These are phyloP conservation scores for Cyphomyrus plagiostoma DNA, from an alignment of 2,113 vertebrate species.

Conservation along the genomic window DNA sequence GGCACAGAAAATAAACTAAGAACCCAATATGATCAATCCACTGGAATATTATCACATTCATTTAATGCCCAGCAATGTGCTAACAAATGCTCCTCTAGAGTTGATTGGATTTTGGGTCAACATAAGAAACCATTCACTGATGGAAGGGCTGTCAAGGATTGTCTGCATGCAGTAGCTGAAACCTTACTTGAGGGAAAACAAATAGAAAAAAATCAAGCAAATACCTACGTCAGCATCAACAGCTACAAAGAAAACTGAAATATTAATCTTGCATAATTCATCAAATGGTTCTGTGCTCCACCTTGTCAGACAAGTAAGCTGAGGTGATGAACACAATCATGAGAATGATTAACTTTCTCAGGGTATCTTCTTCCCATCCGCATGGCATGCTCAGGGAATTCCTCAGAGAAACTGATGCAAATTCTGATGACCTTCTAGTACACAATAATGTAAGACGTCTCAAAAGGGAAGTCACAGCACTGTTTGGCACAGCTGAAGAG, in stretches of 20 bases:
- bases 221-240: too few species aligned
- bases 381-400: background rate
- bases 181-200: background rate
- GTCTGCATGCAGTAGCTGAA: constrained; percentile 18
- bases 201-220: too few species aligned
- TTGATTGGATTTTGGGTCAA: background rate
- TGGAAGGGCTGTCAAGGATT: constrained; percentile 10
- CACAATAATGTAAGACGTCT: background rate
- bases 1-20: constrained; percentile 26
- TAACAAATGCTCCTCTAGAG: constrained; percentile 11
- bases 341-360: background rate
- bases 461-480: too few species aligned
- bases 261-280: background rate
- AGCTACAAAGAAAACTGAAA: too few species aligned
- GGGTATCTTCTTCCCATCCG: background rate
- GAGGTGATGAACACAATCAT: background rate
- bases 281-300: background rate
- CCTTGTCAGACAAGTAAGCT: background rate
- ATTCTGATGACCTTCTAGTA: background rate
- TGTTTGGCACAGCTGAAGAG: background rate
- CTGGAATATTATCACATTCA: background rate
- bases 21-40: constrained; percentile 29
- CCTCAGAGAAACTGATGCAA: background rate
- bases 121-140: constrained; percentile 17
- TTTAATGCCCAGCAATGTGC: too few species aligned